phyloP scores from a whole-genome alignment of 2,888 invertebrate species.

The Xanthorhoe spadicearia region DNA sequence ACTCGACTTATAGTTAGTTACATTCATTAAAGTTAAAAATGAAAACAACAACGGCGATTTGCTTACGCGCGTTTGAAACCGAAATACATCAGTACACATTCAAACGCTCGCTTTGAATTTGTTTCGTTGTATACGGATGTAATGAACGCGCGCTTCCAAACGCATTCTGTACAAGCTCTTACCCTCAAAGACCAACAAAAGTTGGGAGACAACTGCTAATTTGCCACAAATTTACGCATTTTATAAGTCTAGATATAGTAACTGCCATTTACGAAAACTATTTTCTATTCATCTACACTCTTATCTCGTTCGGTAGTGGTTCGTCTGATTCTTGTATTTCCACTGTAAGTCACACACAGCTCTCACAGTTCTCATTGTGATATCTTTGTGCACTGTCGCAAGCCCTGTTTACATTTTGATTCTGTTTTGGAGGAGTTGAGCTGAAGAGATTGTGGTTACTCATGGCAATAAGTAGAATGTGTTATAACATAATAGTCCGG shows the following conservation, averaged over 20 bases:
- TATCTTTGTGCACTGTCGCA: slow-evolving; percentile 37
- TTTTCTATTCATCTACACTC: slow-evolving; percentile 34
- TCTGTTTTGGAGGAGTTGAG: background rate
- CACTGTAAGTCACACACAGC: slow-evolving; percentile 31
- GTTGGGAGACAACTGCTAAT: background rate
- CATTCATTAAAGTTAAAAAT: too few relatives aligned
- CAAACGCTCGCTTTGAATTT: too few relatives aligned
- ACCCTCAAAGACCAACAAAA: background rate
- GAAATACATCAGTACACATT: too few relatives aligned
- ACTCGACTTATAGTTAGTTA: too few relatives aligned
- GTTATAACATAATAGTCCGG: too few relatives aligned
- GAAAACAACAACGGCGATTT: too few relatives aligned
- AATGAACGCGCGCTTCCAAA: too few relatives aligned
- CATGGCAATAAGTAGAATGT: slow-evolving; percentile 11
- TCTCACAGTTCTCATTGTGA: slow-evolving; percentile 44
- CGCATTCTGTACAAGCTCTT: too few relatives aligned
- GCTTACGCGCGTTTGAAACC: too few relatives aligned
- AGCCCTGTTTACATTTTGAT: slow-evolving; percentile 39
- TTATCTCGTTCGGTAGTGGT: slow-evolving; percentile 30
- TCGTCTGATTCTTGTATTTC: slow-evolving; percentile 34
- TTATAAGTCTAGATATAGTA: slow-evolving; percentile 32
- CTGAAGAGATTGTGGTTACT: background rate
- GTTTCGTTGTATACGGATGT: too few relatives aligned
- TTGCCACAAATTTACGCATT: slow-evolving; percentile 23
- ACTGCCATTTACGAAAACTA: slow-evolving; percentile 41